Evolutionary conservation across 2,797 vertebrate species (phyloP).

Genomic region (Mastacembelus armatus): DNA sequence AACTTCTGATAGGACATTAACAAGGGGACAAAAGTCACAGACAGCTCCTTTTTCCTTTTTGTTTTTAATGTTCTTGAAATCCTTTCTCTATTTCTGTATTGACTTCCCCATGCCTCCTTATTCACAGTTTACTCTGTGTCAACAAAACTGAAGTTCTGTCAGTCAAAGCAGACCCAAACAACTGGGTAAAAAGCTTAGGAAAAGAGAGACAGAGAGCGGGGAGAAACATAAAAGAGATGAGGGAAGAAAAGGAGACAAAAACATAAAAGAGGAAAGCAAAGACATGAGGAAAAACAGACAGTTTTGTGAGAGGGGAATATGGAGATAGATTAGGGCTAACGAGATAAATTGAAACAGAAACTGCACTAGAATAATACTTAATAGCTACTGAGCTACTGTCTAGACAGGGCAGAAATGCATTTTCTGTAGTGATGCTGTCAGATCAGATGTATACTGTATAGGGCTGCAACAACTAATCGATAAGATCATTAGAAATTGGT

Average conservation of each 20-base stretch:
- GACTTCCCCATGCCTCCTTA: conserved; percentile 32
- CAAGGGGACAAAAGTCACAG: conserved; percentile 22
- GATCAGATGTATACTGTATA: background rate
- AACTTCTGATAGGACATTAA: conserved; percentile 23
- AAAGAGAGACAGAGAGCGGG: background rate
- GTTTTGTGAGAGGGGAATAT: conserved; percentile 5
- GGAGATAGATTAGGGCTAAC: conserved; percentile 8
- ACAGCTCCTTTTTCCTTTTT: background rate
- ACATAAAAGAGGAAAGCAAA: background rate
- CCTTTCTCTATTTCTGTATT: background rate
- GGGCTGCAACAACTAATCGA: no score
- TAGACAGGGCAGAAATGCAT: conserved; percentile 15
- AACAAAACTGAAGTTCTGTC: conserved; percentile 27
- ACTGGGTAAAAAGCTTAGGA: conserved; percentile 24
- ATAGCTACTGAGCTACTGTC: conserved; percentile 28
- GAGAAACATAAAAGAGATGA: conserved; percentile 14
- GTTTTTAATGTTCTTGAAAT: background rate
- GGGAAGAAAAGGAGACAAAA: conserved; percentile 7
- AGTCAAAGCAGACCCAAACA: conserved; percentile 45
- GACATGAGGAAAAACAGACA: background rate
- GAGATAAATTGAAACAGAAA: conserved; percentile 24
- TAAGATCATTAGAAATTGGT: no score
- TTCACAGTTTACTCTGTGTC: conserved; percentile 41
- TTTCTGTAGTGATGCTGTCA: background rate
- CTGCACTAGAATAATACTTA: conserved; percentile 8